A percentile compares a stretch with the other conserved stretches of the same genome.
phyloP scores from a whole-genome alignment of 2,113 vertebrate genomes.

The Cheirogaleus medius region DNA sequence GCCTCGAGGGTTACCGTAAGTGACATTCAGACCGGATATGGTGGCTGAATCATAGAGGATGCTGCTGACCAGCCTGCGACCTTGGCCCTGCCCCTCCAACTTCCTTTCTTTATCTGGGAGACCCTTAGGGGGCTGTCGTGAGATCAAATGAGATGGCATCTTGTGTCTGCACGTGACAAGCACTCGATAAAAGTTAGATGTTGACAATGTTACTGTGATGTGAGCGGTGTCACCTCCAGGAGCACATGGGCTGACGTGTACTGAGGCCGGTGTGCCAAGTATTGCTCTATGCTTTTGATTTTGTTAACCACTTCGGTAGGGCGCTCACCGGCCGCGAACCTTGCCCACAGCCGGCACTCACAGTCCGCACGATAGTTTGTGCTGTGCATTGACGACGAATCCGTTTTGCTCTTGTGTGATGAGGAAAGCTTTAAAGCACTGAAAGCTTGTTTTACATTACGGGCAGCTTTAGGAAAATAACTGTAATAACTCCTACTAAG shows the following conservation, averaged over 20 bases:
- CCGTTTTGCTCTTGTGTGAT: too few relatives aligned
- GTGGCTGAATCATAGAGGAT: background rate
- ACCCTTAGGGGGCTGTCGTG: too few relatives aligned
- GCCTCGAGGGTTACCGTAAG: background rate
- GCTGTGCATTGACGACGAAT: too few relatives aligned
- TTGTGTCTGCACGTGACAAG: too few relatives aligned
- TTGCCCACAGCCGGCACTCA: too few relatives aligned
- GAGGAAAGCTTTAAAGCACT: too few relatives aligned
- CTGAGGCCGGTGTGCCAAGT: background rate
- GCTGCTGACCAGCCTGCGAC: background rate
- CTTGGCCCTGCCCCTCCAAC: background rate
- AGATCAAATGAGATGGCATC: fast-evolving
- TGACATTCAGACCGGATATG: background rate
- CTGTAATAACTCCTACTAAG: too few relatives aligned
- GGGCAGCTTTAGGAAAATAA: too few relatives aligned
- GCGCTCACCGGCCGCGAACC: too few relatives aligned
- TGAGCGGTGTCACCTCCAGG: background rate
- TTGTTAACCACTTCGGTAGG: too few relatives aligned
- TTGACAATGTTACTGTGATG: background rate
- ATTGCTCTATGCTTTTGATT: background rate
- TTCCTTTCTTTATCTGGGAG: background rate
- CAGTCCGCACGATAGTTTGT: too few relatives aligned
- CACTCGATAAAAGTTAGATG: background rate
- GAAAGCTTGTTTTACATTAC: too few relatives aligned
- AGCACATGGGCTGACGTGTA: fast-evolving